Conservation (phyloP, 23 tunicate genomes). For the Oikopleura albicans region DNA sequence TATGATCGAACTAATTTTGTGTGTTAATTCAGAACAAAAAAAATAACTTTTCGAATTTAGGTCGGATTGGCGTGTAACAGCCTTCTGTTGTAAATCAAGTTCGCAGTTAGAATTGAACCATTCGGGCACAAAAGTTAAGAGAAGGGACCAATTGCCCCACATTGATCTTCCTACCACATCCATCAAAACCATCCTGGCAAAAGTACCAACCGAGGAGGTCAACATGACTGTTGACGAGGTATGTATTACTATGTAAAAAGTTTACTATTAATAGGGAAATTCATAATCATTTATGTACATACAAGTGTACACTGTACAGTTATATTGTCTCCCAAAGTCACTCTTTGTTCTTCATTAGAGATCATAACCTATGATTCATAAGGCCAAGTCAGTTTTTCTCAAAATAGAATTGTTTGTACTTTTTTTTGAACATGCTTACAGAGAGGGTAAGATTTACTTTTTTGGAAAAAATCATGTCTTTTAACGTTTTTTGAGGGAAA, state of each 20-base stretch:
- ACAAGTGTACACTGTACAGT: not conserved
- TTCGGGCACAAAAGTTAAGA: slow-evolving; percentile 70
- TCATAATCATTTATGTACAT: not conserved
- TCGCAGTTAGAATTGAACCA: not conserved
- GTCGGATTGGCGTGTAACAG: not conserved
- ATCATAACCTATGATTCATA: not conserved
- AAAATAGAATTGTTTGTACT: too few relatives aligned
- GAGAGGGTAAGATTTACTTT: too few relatives aligned
- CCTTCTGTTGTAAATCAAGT: not conserved
- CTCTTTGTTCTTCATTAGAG: not conserved
- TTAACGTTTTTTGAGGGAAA: too few relatives aligned
- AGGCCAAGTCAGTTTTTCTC: too few relatives aligned
- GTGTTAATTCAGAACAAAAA: too few relatives aligned
- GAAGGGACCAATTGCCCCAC: slow-evolving; percentile 67
- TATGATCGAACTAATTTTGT: too few relatives aligned
- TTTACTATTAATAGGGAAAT: not conserved
- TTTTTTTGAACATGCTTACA: too few relatives aligned
- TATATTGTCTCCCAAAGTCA: too few relatives aligned
- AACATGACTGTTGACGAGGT: slow-evolving; percentile 59
- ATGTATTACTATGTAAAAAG: too few relatives aligned
- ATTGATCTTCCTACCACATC: slow-evolving; percentile 84
- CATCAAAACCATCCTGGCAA: slow-evolving; percentile 53
- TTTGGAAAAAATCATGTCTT: too few relatives aligned
- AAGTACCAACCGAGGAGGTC: slow-evolving; percentile 30
- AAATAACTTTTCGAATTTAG: too few relatives aligned